phyloP scores from a whole-genome alignment of 2,888 invertebrate genomes.

The Tethea ocularis region DNA sequence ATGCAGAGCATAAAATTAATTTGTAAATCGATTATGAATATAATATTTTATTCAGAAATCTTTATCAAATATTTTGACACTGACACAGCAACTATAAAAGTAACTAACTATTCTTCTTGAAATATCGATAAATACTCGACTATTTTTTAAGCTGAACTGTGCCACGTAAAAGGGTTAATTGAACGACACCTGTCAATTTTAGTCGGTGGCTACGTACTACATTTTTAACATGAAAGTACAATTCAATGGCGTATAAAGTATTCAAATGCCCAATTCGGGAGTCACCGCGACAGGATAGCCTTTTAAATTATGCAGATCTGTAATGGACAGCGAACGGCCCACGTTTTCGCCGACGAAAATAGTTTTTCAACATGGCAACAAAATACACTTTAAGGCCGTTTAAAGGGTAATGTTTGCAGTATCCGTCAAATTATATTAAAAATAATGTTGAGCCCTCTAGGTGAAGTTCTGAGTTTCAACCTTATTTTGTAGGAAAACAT shows the following conservation, averaged over 20 bases:
- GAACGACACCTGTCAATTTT: conserved; percentile 75
- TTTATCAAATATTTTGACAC: neutral
- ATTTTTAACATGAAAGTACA: conserved; percentile 55
- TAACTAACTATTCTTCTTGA: neutral
- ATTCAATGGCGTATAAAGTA: conserved; percentile 67
- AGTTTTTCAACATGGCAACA: conserved; percentile 46
- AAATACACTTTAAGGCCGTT: neutral
- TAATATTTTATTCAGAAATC: no score
- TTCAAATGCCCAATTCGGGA: conserved; percentile 66
- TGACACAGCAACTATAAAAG: neutral
- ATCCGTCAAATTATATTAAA: neutral
- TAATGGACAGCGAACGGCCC: conserved; percentile 69
- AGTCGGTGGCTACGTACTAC: conserved; percentile 41
- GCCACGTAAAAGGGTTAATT: conserved; percentile 49
- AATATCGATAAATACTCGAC: neutral
- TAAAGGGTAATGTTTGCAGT: neutral
- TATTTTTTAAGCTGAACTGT: conserved; percentile 22
- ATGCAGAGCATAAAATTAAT: neutral
- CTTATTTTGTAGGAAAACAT: neutral
- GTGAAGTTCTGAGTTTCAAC: no score
- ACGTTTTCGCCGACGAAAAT: conserved; percentile 56
- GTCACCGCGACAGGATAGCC: conserved; percentile 64
- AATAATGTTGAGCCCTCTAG: neutral
- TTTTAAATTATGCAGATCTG: conserved; percentile 77
- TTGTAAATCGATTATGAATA: neutral